These are phyloP conservation scores for Panulirus ornatus DNA, from an alignment of 1,140 invertebrate genomes.

Conservation along the genomic window DNA sequence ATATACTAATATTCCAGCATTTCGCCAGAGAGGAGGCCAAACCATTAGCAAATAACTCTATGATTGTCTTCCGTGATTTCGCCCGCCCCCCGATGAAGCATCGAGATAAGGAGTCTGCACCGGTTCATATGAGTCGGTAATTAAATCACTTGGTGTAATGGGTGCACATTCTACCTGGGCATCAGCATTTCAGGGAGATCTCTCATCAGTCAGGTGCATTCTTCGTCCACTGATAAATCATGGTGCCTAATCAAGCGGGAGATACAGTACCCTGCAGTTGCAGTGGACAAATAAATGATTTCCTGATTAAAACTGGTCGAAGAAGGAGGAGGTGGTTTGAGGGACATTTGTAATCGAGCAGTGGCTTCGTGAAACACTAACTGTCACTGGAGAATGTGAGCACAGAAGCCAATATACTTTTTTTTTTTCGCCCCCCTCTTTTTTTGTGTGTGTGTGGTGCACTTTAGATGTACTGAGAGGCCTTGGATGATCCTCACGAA, in stretches of 20 bases:
- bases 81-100: slow-evolving; percentile 11
- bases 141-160: slow-evolving; percentile 60
- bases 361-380: background rate
- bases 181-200: background rate
- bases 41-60: slow-evolving; percentile 43
- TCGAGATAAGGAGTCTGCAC: slow-evolving; percentile 34
- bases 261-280: background rate
- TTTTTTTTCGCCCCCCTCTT: no score
- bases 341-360: background rate
- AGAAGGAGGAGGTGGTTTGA: background rate
- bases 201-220: slow-evolving; percentile 41
- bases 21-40: background rate
- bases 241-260: slow-evolving; percentile 37
- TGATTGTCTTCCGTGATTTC: slow-evolving; percentile 29
- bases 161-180: slow-evolving; percentile 36
- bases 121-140: slow-evolving; percentile 40
- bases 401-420: background rate
- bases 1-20: slow-evolving; percentile 17
- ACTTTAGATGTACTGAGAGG: background rate
- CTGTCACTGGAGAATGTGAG: background rate
- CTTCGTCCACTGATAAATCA: slow-evolving; percentile 35
- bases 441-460: no score
- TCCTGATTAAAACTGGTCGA: background rate
- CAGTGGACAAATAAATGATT: background rate
- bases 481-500: background rate